Base-by-base conservation (phyloP, 2,113 vertebrate species). In the Phyllostomus discolor region DNA sequence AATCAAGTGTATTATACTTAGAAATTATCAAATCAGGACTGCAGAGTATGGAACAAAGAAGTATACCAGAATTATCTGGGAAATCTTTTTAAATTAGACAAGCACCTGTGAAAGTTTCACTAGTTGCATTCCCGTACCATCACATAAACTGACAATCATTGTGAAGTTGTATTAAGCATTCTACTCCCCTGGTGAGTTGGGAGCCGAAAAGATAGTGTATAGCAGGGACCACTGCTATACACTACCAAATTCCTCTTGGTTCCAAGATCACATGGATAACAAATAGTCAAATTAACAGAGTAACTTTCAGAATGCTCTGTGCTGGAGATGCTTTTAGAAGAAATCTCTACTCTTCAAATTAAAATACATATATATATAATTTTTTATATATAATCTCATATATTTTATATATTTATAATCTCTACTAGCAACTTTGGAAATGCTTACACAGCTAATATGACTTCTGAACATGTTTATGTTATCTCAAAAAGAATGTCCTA, bases 401-500 rank as follows among this genome's bases (percentile, higher is more conserved):
- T n/a, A 87, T 50, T 22, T 9, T 59, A 59, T 59, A 26, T 54
- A 54, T 43, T 35, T 20, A 83, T 38, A 73, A 79, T 84, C 12
- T 54, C 81, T 79, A 67, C 14, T 59, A 85, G 19, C 48, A 62
- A 85, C 28, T 73, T 59, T 85, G 33, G 50, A 94, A 88, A 89
- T 73, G 43, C 15, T 75, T 62, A 88, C 17, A 10, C 43, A 86
- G 66, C 14, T 59, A 80, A 84, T 91, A 80, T 38, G 46, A 80
- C 52, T 50, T 84, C 46, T 88, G 66, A 88, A 97, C 70, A 95
- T 67, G 59, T 88, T 83, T 88, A 84, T 22, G 17, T 88, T 72
- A 92, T 83, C 31, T 80, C 64, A 94, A 76, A 92, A 97, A 89
- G 12, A 89, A 62, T 86, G 35, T 82, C 67, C 10, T 76, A 90